These are phyloP conservation scores for Polyommatus iphigenia DNA, from an alignment of 2,888 invertebrate genomes.

Conservation along the genomic window DNA sequence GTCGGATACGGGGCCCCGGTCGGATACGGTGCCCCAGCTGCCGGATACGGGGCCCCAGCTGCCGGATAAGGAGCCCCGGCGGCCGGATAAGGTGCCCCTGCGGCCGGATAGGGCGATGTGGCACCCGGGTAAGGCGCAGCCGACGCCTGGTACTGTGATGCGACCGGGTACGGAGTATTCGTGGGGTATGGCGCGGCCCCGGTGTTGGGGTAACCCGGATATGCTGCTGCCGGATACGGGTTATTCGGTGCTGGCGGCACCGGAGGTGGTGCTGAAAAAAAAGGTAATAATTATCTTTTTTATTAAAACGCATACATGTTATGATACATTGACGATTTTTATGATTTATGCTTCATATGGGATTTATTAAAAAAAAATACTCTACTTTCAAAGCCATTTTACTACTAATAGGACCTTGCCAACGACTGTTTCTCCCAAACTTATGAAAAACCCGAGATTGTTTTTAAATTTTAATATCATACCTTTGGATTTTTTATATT, in stretches of 20 bases:
- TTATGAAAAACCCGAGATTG: too few relatives aligned
- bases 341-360: too few relatives aligned
- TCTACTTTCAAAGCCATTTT: too few relatives aligned
- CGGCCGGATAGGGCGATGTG: conserved; percentile 46
- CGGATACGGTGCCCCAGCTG: conserved; percentile 37
- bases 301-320: background rate
- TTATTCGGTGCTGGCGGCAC: background rate
- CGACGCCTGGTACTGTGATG: conserved; percentile 17
- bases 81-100: conserved; percentile 39
- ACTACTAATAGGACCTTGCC: too few relatives aligned
- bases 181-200: background rate
- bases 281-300: background rate
- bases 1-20: conserved; percentile 42
- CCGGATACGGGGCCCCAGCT: background rate
- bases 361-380: too few relatives aligned
- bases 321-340: too few relatives aligned
- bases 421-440: too few relatives aligned
- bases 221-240: background rate
- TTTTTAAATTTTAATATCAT: too few relatives aligned
- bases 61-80: conserved; percentile 46
- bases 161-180: background rate
- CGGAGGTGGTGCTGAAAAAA: background rate
- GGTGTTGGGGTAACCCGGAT: background rate
- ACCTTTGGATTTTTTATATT: too few relatives aligned
- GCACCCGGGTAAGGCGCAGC: conserved; percentile 42